Conservation (phyloP, 2,888 invertebrate genomes). For the Chymomyza procnemis region DNA sequence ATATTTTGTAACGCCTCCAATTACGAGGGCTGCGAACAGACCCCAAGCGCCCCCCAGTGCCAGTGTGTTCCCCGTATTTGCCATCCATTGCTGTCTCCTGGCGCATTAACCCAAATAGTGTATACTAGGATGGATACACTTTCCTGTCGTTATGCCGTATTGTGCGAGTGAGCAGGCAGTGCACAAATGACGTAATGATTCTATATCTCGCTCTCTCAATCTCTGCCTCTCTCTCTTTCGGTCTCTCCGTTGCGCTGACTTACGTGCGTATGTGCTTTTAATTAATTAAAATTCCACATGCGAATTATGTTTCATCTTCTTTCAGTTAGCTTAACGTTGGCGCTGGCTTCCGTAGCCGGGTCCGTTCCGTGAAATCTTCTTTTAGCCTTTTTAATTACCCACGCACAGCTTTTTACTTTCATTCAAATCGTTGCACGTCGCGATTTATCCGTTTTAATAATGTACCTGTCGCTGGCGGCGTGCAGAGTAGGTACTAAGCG, state of each 20-base stretch:
- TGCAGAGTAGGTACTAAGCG: not conserved
- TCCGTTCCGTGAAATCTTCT: constrained; percentile 3
- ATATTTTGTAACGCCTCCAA: constrained; percentile 73
- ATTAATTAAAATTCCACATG: constrained; percentile 73
- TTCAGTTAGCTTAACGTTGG: constrained; percentile 22
- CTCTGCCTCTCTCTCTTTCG: not conserved
- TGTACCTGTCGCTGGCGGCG: not conserved
- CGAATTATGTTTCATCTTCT: constrained; percentile 62
- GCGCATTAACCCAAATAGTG: constrained; percentile 66
- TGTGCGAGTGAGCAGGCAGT: not conserved
- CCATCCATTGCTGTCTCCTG: constrained; percentile 16
- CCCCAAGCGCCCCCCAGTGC: not conserved
- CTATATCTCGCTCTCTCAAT: not conserved
- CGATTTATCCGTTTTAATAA: constrained; percentile 72
- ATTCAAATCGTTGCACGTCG: constrained; percentile 67
- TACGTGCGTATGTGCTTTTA: constrained; percentile 41
- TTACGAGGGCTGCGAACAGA: constrained; percentile 53
- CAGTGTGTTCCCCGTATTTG: not conserved
- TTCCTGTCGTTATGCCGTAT: not conserved
- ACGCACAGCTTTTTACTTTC: constrained; percentile 73
- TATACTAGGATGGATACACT: not conserved
- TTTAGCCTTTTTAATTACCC: constrained; percentile 66
- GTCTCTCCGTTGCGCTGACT: constrained; percentile 18
- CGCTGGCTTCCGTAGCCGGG: constrained; percentile 10
- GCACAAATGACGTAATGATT: too few relatives aligned